Percentiles rank a stretch among this genome's conserved stretches.
These are phyloP conservation scores for Ariopsis seemanni DNA, from an alignment of 2,113 vertebrate species.

Conservation along the genomic window DNA sequence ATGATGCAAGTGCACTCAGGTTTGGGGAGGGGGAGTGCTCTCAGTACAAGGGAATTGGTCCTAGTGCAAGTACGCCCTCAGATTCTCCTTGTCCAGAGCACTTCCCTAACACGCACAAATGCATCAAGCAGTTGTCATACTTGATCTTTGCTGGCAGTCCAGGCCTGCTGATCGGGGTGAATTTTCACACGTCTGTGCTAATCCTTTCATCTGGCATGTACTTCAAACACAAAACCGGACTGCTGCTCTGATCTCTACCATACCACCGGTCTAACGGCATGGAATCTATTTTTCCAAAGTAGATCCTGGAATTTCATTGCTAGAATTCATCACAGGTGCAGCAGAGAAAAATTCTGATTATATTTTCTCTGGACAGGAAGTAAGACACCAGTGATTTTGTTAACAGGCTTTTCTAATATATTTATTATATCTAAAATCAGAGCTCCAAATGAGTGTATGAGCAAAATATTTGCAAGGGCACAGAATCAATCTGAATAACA, in stretches of 20 bases:
- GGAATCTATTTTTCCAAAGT: constrained; percentile 39
- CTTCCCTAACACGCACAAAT: background rate
- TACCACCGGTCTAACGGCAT: constrained; percentile 22
- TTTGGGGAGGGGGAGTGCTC: no score
- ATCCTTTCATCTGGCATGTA: constrained; percentile 41
- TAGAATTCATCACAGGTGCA: background rate
- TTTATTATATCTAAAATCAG: background rate
- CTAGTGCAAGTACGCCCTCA: no score
- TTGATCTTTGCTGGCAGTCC: constrained; percentile 21
- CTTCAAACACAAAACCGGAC: constrained; percentile 34
- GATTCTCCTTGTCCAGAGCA: no score
- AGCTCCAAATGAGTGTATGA: no score
- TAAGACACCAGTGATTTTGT: background rate
- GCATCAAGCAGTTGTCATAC: constrained; percentile 1
- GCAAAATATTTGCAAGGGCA: no score
- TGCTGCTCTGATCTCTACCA: constrained; percentile 1
- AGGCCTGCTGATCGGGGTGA: constrained; percentile 26
- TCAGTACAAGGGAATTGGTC: no score
- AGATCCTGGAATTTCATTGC: constrained; percentile 30
- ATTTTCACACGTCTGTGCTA: constrained; percentile 9
- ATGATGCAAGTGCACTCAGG: no score
- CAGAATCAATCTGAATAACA: no score
- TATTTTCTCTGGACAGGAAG: background rate
- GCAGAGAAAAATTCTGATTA: background rate
- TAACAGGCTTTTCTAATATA: background rate